phyloP scores from a whole-genome alignment of 2,113 vertebrate species.

The Barnardius zonarius region DNA sequence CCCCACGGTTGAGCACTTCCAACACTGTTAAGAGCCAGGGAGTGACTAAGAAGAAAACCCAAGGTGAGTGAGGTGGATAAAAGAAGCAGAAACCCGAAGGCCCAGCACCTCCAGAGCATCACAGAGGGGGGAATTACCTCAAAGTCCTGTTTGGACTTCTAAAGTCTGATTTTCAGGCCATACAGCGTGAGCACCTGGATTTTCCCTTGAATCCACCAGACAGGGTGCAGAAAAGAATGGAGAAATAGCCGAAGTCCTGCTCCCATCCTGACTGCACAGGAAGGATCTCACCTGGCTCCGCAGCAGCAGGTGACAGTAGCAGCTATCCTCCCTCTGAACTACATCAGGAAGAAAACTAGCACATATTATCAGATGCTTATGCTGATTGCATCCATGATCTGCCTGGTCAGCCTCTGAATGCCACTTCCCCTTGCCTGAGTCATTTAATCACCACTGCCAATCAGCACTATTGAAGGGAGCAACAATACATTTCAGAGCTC shows the following conservation, averaged over 20 bases:
- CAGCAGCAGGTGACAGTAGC: neutral
- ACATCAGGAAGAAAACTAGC: neutral
- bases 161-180: neutral
- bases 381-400: slow-evolving; percentile 27
- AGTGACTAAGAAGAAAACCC: neutral
- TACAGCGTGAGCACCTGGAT: neutral
- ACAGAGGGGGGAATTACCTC: neutral
- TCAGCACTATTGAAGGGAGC: slow-evolving; percentile 47
- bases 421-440: neutral
- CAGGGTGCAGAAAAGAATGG: neutral
- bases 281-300: neutral
- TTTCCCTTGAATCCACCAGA: neutral
- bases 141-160: neutral
- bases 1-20: neutral
- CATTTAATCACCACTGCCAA: slow-evolving; percentile 39
- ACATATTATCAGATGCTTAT: neutral
- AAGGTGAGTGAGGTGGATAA: neutral
- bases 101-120: neutral
- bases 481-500: slow-evolving; percentile 20
- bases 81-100: neutral
- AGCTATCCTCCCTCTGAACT: neutral
- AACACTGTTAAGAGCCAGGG: neutral
- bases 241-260: neutral
- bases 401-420: slow-evolving; percentile 20
- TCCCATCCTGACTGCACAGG: neutral